phyloP scores from a whole-genome alignment of 2,113 vertebrate species.

The Hydropotes inermis region DNA sequence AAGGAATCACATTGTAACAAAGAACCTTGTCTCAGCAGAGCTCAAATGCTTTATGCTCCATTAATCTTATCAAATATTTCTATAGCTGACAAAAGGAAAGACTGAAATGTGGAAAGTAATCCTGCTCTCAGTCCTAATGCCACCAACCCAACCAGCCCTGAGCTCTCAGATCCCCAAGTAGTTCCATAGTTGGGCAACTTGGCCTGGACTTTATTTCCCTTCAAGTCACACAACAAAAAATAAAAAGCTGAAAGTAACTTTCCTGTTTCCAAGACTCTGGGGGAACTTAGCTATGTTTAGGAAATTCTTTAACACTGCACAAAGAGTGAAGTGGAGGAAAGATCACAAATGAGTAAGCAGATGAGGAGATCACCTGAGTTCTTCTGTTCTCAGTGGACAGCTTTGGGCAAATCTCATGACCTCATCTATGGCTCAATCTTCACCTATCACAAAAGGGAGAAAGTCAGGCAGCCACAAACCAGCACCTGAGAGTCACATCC shows the following conservation, averaged over 20 bases:
- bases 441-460: neutral
- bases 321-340: neutral
- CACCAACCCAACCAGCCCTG: neutral
- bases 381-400: neutral
- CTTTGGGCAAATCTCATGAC: neutral
- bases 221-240: neutral
- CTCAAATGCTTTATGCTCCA: neutral
- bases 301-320: neutral
- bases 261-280: neutral
- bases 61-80: neutral
- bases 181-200: neutral
- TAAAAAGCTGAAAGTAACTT: neutral
- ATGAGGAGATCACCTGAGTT: neutral
- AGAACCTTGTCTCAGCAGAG: constrained; percentile 30
- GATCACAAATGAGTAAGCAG: neutral
- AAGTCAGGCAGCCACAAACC: neutral
- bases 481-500: neutral
- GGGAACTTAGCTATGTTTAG: neutral
- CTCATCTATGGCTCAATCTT: neutral
- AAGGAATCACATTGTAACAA: neutral
- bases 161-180: neutral
- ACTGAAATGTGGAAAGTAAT: neutral
- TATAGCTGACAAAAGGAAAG: neutral
- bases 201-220: neutral
- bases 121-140: neutral